Conservation (phyloP, 1,140 invertebrate species). For the Holcopasites calliopsidis region DNA sequence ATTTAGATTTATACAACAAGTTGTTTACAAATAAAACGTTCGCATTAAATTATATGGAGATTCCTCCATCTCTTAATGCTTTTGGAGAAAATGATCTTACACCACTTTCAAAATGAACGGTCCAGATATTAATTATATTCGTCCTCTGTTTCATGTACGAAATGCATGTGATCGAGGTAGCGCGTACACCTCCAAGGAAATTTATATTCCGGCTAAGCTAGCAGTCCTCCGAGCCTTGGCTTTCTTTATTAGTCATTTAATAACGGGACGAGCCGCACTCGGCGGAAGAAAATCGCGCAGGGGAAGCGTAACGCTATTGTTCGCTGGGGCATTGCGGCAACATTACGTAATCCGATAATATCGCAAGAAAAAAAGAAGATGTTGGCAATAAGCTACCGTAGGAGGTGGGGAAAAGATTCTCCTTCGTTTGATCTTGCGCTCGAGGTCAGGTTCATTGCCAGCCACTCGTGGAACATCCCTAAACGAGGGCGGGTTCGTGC, state of each 20-base stretch:
- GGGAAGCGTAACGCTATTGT: neutral
- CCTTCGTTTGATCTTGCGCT: neutral
- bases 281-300: conserved; percentile 1
- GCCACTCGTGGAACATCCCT: neutral
- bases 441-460: conserved; percentile 24
- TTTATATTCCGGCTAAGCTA: neutral
- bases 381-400: neutral
- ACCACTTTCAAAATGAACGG: too few relatives aligned
- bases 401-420: neutral
- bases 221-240: neutral
- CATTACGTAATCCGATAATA: conserved; percentile 13
- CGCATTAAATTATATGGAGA: too few relatives aligned
- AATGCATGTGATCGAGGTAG: neutral
- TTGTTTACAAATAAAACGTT: too few relatives aligned
- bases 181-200: neutral
- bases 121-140: too few relatives aligned
- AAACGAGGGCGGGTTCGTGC: too few relatives aligned
- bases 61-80: neutral
- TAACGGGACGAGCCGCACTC: neutral
- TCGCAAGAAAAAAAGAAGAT: neutral
- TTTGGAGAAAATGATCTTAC: too few relatives aligned
- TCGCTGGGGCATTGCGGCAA: neutral
- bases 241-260: neutral
- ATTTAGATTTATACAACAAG: too few relatives aligned
- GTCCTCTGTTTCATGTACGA: too few relatives aligned